Evolutionary conservation across 1,140 invertebrate genomes (phyloP), one percentile per base, ranked within the genome.

Genomic region (Bombus sylvicola): DNA sequence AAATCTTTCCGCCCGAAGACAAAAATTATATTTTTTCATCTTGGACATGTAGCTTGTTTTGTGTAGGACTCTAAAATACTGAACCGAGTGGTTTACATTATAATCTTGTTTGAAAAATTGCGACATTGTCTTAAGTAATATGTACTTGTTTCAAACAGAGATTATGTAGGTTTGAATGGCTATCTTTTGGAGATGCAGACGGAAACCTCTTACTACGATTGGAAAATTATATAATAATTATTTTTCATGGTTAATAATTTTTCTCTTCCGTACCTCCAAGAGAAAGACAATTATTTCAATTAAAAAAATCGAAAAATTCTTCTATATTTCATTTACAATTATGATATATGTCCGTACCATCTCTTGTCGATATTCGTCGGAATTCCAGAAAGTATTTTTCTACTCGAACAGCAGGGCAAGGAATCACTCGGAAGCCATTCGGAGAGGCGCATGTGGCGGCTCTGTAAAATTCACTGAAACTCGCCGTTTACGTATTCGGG

Each of bases 381-480:
- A 43, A 66, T 34, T 28, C 62, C 12, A 31, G 12, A 43, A 57
- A 82, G 22, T 4, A 6, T 73, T 53, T 81, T 73, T 31, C 68
- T 25, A 3, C 18, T 4, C 0, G 15, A 8, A 2, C 34, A 22
- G 13, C 31, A 47, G 28, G 3, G 28, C 8, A 28, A 28, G 28
- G 10, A 64, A 64, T 41, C 37, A 28, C 31, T 73, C 41, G 15
- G 25, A 59, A n/a, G 53, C 31, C 5, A 22, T 15, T 64, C 25
- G 6, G 10, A 39, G 13, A 62, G 12, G n/a, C 34, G 53, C 37
- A 28, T 13, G 28, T 31, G 37, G 34, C 81, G 80, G 59, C 28
- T 68, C 66, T 68, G 15, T 62, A 53, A 87, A 87, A 87, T 87
- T 87, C 71, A 87, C 47, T 66, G 68, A 53, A 71, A 64, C 15